Percentiles rank a stretch among this genome's conserved stretches.
Conservation (phyloP, 92 coral and sea anemone species). For the Zoanthus gigantus region DNA sequence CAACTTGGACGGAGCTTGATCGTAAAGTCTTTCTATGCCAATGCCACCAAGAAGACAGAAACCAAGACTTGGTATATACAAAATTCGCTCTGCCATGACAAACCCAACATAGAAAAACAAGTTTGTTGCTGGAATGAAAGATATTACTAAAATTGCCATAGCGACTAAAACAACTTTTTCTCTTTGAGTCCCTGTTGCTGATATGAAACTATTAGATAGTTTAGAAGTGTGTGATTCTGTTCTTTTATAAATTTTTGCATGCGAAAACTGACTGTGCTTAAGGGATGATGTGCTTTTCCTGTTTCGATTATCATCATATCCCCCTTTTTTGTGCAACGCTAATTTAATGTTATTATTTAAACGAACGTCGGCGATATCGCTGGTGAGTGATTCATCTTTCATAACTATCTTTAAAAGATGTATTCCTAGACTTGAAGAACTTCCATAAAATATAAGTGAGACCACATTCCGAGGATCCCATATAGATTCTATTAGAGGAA, state of each 20-base stretch:
- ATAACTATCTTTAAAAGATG: conserved; percentile 57
- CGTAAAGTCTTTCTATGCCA: conserved; percentile 76
- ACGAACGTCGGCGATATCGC: neutral
- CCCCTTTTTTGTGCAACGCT: neutral
- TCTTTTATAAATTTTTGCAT: neutral
- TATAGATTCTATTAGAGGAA: conserved; percentile 82
- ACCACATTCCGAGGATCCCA: conserved; percentile 74
- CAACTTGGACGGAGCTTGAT: conserved; percentile 46
- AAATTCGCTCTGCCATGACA: conserved; percentile 94
- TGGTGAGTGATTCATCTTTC: neutral
- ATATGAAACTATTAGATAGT: neutral
- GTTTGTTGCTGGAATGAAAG: conserved; percentile 94
- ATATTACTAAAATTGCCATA: conserved; percentile 73
- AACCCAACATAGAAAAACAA: conserved; percentile 98
- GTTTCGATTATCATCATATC: conserved; percentile 25
- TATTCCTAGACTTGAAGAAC: conserved; percentile 55
- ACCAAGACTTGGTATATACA: conserved; percentile 97
- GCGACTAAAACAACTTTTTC: conserved; percentile 65
- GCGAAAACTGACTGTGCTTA: neutral
- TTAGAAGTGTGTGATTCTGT: neutral
- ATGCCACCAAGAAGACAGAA: conserved; percentile 85
- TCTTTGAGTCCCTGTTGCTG: neutral
- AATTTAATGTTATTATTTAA: neutral
- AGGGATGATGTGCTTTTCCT: neutral
- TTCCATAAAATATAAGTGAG: conserved; percentile 72